phyloP scores from a whole-genome alignment of 2,888 invertebrate genomes.

The Microdon myrmicae region DNA sequence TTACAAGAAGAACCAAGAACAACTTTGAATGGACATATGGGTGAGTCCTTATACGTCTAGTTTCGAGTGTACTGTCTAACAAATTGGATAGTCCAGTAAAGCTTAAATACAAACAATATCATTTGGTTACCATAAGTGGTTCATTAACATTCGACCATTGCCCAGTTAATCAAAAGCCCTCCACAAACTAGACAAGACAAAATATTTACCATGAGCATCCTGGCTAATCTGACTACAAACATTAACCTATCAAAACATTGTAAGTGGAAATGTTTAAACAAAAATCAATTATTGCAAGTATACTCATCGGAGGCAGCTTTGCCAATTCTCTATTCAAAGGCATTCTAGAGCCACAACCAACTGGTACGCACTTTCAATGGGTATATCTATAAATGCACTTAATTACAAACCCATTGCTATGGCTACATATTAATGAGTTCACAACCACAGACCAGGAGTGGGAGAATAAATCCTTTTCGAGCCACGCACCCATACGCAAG shows the following conservation, averaged over 20 bases:
- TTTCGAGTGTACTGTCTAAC: no score
- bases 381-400: slow-evolving; percentile 44
- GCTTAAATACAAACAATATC: no score
- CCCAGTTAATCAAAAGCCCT: no score
- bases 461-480: slow-evolving; percentile 30
- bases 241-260: slow-evolving; percentile 28
- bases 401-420: slow-evolving; percentile 44
- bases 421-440: slow-evolving; percentile 47
- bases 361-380: not conserved
- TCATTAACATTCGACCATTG: no score
- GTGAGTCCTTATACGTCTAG: no score
- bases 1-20: no score
- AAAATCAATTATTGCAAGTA: slow-evolving; percentile 46
- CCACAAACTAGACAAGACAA: no score
- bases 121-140: no score
- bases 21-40: no score
- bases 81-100: no score
- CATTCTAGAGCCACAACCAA: not conserved
- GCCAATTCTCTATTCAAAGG: not conserved
- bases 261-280: slow-evolving; percentile 47
- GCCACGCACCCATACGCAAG: slow-evolving; percentile 10
- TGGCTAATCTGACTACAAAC: no score
- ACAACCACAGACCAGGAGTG: slow-evolving; percentile 20
- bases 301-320: slow-evolving; percentile 10
- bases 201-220: no score